phyloP scores from a whole-genome alignment of 1,140 invertebrate genomes.

The Mamestra configurata region DNA sequence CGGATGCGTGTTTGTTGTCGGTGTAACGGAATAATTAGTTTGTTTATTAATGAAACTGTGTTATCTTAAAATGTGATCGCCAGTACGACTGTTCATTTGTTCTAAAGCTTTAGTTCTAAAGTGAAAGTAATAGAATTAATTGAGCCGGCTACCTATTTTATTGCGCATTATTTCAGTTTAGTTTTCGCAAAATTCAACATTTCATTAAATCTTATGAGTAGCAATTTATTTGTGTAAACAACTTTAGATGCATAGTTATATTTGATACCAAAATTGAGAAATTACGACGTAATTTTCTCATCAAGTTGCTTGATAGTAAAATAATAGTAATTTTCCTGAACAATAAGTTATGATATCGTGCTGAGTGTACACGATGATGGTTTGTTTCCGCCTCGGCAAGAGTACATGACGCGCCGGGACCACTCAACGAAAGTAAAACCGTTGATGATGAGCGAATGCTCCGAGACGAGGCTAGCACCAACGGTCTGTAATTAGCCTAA shows the following conservation, averaged over 20 bases:
- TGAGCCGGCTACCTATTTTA: constrained; percentile 7
- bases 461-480: constrained; percentile 23
- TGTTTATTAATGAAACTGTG: constrained; percentile 43
- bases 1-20: constrained; percentile 33
- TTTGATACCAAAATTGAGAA: constrained; percentile 33
- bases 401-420: constrained; percentile 47
- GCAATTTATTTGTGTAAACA: constrained; percentile 16
- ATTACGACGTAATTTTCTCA: constrained; percentile 29
- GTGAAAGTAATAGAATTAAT: constrained; percentile 38
- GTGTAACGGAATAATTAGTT: constrained; percentile 42
- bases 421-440: constrained; percentile 59
- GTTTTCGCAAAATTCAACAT: background rate
- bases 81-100: constrained; percentile 37
- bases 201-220: background rate
- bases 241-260: background rate
- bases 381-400: constrained; percentile 52
- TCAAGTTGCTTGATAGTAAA: constrained; percentile 1
- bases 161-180: background rate
- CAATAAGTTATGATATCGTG: constrained; percentile 43
- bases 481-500: constrained; percentile 43
- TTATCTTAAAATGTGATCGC: constrained; percentile 35
- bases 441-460: constrained; percentile 43
- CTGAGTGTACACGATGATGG: constrained; percentile 41
- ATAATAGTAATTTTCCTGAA: constrained; percentile 41
- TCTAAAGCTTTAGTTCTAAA: constrained; percentile 27